phyloP scores from a whole-genome alignment of 2,113 vertebrate genomes.

The Zosterops japonicus region DNA sequence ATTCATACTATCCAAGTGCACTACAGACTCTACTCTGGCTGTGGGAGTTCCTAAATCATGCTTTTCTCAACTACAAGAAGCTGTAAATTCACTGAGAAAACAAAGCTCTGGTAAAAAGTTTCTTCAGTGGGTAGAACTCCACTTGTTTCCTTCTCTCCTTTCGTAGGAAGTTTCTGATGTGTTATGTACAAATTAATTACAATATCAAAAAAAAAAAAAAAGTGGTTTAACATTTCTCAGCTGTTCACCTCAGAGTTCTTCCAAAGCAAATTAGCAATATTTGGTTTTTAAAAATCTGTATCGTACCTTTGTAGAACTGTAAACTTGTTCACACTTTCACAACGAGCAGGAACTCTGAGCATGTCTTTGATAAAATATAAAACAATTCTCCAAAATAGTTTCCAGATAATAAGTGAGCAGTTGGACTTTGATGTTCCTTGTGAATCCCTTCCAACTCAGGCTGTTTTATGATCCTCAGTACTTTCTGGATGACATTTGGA shows the following conservation, averaged over 20 bases:
- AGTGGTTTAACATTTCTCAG: neutral
- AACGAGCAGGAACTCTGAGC: neutral
- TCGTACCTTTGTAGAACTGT: neutral
- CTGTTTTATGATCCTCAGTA: neutral
- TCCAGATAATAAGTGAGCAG: neutral
- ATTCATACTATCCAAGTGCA: neutral
- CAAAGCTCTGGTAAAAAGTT: neutral
- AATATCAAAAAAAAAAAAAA: neutral
- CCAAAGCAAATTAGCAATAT: neutral
- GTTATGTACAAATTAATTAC: neutral
- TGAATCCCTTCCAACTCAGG: neutral
- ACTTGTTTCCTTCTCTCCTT: neutral
- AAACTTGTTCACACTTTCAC: neutral
- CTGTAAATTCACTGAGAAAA: neutral
- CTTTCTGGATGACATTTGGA: neutral
- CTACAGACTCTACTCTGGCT: neutral
- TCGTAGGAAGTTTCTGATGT: neutral
- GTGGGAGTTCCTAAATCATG: neutral
- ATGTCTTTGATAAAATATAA: neutral
- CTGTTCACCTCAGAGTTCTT: neutral
- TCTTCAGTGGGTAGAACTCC: neutral
- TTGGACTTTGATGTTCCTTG: neutral
- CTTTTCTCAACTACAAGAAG: neutral
- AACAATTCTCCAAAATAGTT: neutral
- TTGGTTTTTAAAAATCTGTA: neutral